Conservation (phyloP, 2,113 vertebrate genomes). For the Embiotoca jacksoni region DNA sequence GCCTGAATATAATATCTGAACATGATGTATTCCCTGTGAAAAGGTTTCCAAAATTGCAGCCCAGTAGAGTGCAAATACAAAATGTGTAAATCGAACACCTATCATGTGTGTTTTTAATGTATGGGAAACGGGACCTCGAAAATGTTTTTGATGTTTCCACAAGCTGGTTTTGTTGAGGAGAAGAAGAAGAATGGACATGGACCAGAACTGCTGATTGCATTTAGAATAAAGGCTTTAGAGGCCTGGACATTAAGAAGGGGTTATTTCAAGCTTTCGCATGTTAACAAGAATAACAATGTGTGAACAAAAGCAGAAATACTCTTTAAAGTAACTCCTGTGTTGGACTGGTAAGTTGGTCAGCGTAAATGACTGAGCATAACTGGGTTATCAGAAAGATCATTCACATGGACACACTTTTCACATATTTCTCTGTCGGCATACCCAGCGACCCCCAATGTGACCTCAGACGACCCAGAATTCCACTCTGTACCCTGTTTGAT, state of each 20-base stretch:
- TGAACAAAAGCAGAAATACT: not conserved
- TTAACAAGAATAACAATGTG: not conserved
- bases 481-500: slow-evolving; percentile 22
- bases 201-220: not conserved
- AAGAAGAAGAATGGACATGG: too few relatives aligned
- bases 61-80: not conserved
- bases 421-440: slow-evolving; percentile 1
- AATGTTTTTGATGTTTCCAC: not conserved
- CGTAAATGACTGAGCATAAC: slow-evolving; percentile 15
- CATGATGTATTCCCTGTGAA: not conserved
- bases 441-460: not conserved
- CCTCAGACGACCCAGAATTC: slow-evolving; percentile 40
- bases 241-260: too few relatives aligned
- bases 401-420: slow-evolving; percentile 23
- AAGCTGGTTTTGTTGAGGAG: not conserved
- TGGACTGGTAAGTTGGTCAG: not conserved
- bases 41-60: not conserved
- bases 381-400: not conserved
- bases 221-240: not conserved
- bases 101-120: not conserved
- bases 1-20: not conserved
- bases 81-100: not conserved
- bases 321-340: not conserved
- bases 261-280: too few relatives aligned
- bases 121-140: not conserved